Evolutionary conservation across 2,113 vertebrate species (phyloP), one percentile per base, ranked within the genome.

Genomic region (Stigmatopora argus): DNA sequence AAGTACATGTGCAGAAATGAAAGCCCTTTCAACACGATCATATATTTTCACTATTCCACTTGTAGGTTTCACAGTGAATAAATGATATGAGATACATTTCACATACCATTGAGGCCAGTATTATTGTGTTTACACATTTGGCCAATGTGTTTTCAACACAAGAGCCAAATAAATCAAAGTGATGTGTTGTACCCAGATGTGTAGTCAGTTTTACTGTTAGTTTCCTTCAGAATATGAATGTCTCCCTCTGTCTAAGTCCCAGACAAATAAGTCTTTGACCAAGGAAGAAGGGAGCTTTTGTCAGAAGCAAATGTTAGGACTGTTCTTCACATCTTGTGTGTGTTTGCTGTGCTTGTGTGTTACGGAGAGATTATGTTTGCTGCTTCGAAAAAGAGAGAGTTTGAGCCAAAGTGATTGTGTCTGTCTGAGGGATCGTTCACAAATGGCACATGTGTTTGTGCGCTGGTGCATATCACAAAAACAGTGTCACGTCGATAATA

Each of bases 261-360:
- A 78, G 74, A 88, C 78, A 82, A 82, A 80, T 75, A 65, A 65
- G 69, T 70, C 80, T 88, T 89, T 89, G 73, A 86, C 45, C 17
- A 74, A 69, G 55, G 65, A 74, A 85, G 77, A 90, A 87, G 67
- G 70, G 45, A 70, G 77, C 86, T 84, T 41, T 88, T 90, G 87
- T 89, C 65, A 81, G 71, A 82, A 65, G 75, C 78, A 86, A 80
- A 78, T 73, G 23, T 71, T 62, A 62, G 69, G 74, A 88, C 83
- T 86, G 87, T 88, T 87, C 38, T 7, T 60, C 56, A 21, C 61
- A 60, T 48, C 31, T 61, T 47, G 41, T 63, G 64, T 66, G 68
- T 71, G 68, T 53, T 62, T 65, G 46, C 66, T 57, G 67, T 64
- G 62, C 15, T 23, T 49, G 47, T 67, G 69, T 63, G 52, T 12